Percentiles rank a stretch among this genome's conserved stretches.
These are phyloP conservation scores for Geotrupes spiniger DNA, from an alignment of 2,888 invertebrate species.

Conservation along the genomic window DNA sequence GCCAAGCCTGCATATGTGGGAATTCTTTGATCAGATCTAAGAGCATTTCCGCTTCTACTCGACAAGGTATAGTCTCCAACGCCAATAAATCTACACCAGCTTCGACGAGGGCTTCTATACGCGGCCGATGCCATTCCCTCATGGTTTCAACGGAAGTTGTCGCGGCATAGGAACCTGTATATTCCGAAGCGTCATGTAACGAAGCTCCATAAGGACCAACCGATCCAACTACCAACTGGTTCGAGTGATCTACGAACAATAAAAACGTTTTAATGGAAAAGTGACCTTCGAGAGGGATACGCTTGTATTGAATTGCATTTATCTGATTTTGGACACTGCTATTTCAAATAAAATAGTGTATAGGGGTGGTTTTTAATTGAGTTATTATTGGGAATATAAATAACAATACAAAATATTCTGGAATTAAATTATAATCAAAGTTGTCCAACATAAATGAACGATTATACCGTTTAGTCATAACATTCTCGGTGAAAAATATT, in stretches of 20 bases:
- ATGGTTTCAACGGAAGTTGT: conserved; percentile 62
- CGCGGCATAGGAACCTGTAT: conserved; percentile 79
- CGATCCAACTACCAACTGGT: conserved; percentile 77
- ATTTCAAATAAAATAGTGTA: too few species aligned
- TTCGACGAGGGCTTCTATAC: conserved; percentile 74
- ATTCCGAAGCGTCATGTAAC: conserved; percentile 89
- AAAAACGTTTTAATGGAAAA: too few species aligned
- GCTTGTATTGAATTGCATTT: background rate
- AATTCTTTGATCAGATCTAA: conserved; percentile 76
- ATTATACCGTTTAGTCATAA: too few species aligned
- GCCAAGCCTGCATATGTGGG: conserved; percentile 78
- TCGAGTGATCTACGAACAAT: conserved; percentile 25
- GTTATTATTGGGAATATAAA: too few species aligned
- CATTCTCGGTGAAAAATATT: too few species aligned
- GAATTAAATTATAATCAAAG: too few species aligned
- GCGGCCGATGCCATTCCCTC: conserved; percentile 79
- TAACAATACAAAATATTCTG: too few species aligned
- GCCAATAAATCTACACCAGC: conserved; percentile 83
- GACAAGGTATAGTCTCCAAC: conserved; percentile 89
- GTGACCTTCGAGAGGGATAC: background rate
- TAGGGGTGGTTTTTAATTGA: too few species aligned
- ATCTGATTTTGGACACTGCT: too few species aligned
- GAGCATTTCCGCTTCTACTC: conserved; percentile 77
- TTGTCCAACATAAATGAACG: too few species aligned
- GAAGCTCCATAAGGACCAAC: conserved; percentile 92